Base-by-base conservation (phyloP, 2,888 invertebrate species). In the Apodemia zela region DNA sequence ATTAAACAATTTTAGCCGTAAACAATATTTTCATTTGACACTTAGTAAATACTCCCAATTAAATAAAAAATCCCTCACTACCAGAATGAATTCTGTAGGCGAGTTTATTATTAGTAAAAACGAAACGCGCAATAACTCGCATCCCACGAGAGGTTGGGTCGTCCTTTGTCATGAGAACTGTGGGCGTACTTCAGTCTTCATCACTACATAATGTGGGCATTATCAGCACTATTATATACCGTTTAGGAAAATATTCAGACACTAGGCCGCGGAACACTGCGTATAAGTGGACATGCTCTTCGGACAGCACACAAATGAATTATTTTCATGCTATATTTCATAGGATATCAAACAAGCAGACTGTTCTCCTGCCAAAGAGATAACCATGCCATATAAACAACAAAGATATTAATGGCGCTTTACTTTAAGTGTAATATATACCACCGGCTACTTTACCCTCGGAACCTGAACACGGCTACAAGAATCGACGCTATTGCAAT, bases 131-230 rank as follows among this genome's bases (percentile, higher is more conserved):
- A n/a, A 45, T 45, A 45, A 45, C 45, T 45, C n/a, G n/a, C 45
- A n/a, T n/a, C 45, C 45, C 7, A n/a, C 45, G 45, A 45, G 42
- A 45, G 45, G 45, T 45, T 7, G n/a, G 45, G n/a, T n/a, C 45
- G n/a, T 7, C 45, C 45, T 45, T 45, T 45, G 45, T 45, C 45
- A 45, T n/a, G n/a, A 45, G n/a, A 45, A n/a, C 45, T 45, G 45
- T n/a, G 45, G 45, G 45, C 45, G 45, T 45, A 45, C n/a, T 45
- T 45, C 45, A 45, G n/a, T n/a, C n/a, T n/a, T n/a, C n/a, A n/a
- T 45, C 45, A 45, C 45, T n/a, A 45, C 7, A 45, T 45, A 45
- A 45, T 45, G n/a, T 45, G 45, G 45, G n/a, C n/a, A 15, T 45
- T n/a, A 45, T 45, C n/a, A 45, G n/a, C 45, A 45, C 45, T n/a